Conservation (phyloP, 1,140 invertebrate genomes). For the Drosophila oshimai region DNA sequence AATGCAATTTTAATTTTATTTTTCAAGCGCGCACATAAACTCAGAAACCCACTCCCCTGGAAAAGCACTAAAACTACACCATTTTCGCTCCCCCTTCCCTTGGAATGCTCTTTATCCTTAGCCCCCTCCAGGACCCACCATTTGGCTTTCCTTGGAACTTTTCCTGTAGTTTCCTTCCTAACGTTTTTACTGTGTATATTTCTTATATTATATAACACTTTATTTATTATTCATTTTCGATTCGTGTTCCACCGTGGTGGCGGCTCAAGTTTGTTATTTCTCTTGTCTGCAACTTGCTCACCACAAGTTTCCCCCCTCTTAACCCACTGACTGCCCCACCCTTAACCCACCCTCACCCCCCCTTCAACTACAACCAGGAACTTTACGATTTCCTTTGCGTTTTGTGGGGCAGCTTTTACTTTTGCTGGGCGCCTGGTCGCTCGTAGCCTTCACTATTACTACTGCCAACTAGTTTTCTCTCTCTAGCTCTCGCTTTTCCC, state of each 20-base stretch:
- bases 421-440: conserved; percentile 63
- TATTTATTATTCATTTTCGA: conserved; percentile 82
- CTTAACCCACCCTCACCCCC: not conserved
- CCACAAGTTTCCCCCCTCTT: conserved; percentile 29
- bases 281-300: conserved; percentile 76
- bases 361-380: conserved; percentile 25
- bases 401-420: conserved; percentile 39
- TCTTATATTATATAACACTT: conserved; percentile 82
- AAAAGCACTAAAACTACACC: conserved; percentile 45
- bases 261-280: conserved; percentile 79
- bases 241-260: conserved; percentile 72
- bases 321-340: not conserved
- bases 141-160: conserved; percentile 42
- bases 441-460: conserved; percentile 71
- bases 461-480: conserved; percentile 44
- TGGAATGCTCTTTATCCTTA: conserved; percentile 9
- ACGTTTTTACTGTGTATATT: conserved; percentile 55
- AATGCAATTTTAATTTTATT: conserved; percentile 81
- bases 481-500: conserved; percentile 3
- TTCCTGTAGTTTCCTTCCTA: conserved; percentile 44
- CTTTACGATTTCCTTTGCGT: conserved; percentile 30
- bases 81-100: not conserved
- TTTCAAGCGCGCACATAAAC: conserved; percentile 79
- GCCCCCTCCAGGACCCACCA: not conserved
- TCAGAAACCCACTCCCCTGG: conserved; percentile 18